Base-by-base conservation (phyloP, 2,113 vertebrate species). In the Leptobrachium leishanense region DNA sequence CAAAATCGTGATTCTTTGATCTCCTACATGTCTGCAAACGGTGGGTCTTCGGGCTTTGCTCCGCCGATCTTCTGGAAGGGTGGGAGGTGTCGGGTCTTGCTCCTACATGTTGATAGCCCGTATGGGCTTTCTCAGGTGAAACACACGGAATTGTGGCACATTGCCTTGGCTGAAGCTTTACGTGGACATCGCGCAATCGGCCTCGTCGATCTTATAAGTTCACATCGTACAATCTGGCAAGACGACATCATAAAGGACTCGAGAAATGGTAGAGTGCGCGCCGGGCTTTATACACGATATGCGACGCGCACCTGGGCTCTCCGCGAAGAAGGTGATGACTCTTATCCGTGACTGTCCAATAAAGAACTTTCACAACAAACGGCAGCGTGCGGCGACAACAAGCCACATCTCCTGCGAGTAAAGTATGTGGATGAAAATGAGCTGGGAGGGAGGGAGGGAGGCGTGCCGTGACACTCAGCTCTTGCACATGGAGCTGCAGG, bases 401-500 rank as follows among this genome's bases (percentile, higher is more conserved):
- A 81, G 7, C 71, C 15, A 53, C 11, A 46, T 40, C 74, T 74
- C 20, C 2, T 1, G 46, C 8, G 46, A n/a, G 72, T 73, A 73
- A 69, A 67, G 77, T 73, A 73, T 73, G 63, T 71, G 46, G 46
- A 50, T 50, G 20, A 31, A 31, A 31, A 31, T 31, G 46, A 50
- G 46, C 8, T 5, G 4, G 46, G 46, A 50, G 8, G 8, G 46
- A 15, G 3, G 46, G 7, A 62, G 68, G 71, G 62, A 74, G 43
- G 67, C 73, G 78, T 85, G 88, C 84, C 67, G 84, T 91, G 90
- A 90, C 88, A 89, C 91, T 90, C 91, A 70, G 82, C 83, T 74
- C 69, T 88, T 80, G 92, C 94, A 95, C 95, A 93, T 94, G 94
- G 87, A 88, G 77, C 83, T 72, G 88, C 88, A 84, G 84, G 83